Conservation (phyloP, 2,113 vertebrate species). For the Saimiri boliviensis region DNA sequence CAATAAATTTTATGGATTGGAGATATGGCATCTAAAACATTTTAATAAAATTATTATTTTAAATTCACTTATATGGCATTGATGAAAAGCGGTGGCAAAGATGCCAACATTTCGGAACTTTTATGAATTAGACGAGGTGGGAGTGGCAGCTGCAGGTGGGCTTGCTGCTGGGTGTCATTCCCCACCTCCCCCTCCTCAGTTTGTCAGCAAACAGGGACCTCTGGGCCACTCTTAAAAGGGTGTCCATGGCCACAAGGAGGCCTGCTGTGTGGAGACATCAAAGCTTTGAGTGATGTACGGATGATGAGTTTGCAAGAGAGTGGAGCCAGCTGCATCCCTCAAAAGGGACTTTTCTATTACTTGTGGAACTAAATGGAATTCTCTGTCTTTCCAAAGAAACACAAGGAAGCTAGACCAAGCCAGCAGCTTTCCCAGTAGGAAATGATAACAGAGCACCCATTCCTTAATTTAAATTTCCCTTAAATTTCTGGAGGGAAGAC, state of each 20-base stretch:
- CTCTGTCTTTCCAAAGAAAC: slow-evolving; percentile 22
- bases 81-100: slow-evolving; percentile 64
- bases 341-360: slow-evolving; percentile 37
- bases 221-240: not conserved
- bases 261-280: not conserved
- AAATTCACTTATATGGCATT: slow-evolving; percentile 81
- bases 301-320: slow-evolving; percentile 28
- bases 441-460: not conserved
- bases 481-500: not conserved
- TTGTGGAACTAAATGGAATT: slow-evolving; percentile 7
- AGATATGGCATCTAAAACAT: slow-evolving; percentile 90
- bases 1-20: slow-evolving; percentile 90
- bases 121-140: fast-evolving
- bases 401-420: not conserved
- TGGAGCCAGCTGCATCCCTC: not conserved
- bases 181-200: not conserved
- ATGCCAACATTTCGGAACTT: slow-evolving; percentile 61
- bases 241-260: not conserved
- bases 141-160: not conserved
- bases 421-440: not conserved
- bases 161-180: not conserved
- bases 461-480: not conserved
- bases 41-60: slow-evolving; percentile 88
- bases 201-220: not conserved
- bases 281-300: not conserved